Base-by-base conservation (phyloP, 2,113 vertebrate species). In the Pantherophis guttatus region DNA sequence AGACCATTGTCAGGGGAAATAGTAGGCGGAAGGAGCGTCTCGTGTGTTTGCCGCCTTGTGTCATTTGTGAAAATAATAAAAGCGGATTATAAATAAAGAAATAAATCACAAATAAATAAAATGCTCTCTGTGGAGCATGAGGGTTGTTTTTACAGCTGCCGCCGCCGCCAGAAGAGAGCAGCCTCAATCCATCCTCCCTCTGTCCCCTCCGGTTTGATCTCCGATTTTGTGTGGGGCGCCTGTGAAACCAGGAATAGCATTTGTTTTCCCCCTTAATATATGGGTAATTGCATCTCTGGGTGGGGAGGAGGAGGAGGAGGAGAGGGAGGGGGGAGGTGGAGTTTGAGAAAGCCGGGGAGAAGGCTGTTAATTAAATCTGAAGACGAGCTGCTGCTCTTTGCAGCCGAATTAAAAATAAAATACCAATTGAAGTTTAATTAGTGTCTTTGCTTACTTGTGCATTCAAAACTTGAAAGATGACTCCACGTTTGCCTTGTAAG, bases 341-440 rank as follows among this genome's bases (percentile, higher is more conserved):
- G 26, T 13, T 11, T 0, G 3, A 65, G 26, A 65, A 29, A 88
- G 54, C 88, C 55, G 92, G 95, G 92, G 92, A 93, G 90, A 96
- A 96, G 57, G 93, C 70, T 97, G 96, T 97, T 98, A 98, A 98
- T 98, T 98, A 98, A 97, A 97, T 97, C 95, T 97, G 96, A 97
- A 98, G 97, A 97, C 57, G 4, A 93, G 93, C 97, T 96, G 97
- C 96, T 97, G 92, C 93, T 97, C 93, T 97, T 98, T 97, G 93
- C 95, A 96, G 96, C 94, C 96, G 96, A 97, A 97, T 98, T 97
- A 97, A 96, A 98, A 98, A 97, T 96, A 97, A 98, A 97, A 97
- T 97, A 95, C 94, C 98, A 97, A 97, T 97, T 97, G 97, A 97
- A 97, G 98, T 98, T 98, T 98, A 98, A 98, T 97, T 98, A 97